Conservation (phyloP, 2,888 invertebrate species). For the Opisthograptis luteolata region DNA sequence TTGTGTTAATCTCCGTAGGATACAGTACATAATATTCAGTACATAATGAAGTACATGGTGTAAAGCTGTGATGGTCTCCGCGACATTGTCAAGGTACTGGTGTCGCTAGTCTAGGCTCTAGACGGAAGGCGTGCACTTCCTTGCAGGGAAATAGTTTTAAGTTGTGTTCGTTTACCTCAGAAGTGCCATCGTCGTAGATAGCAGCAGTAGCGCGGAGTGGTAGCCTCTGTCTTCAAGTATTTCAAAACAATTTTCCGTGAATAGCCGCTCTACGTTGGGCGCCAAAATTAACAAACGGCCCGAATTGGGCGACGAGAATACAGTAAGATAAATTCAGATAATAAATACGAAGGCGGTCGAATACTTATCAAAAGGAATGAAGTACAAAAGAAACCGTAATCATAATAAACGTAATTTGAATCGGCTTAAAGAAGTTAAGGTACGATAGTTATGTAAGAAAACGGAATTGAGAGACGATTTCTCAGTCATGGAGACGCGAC, state of each 20-base stretch:
- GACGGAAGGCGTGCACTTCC: conserved; percentile 38
- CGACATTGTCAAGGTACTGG: conserved; percentile 67
- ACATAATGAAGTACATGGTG: conserved; percentile 3
- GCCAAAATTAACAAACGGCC: conserved; percentile 28
- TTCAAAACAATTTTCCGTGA: conserved; percentile 15
- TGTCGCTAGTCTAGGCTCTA: conserved; percentile 40
- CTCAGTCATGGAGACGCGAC: conserved; percentile 30
- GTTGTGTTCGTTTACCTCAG: conserved; percentile 75
- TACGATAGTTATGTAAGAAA: conserved; percentile 69
- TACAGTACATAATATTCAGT: conserved; percentile 10
- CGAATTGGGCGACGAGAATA: conserved; percentile 19
- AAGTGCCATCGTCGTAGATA: conserved; percentile 67
- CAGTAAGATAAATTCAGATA: no score
- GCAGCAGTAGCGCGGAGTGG: conserved; percentile 20
- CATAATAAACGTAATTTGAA: conserved; percentile 69
- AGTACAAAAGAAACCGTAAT: conserved; percentile 75
- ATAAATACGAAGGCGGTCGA: conserved; percentile 46
- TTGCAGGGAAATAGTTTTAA: conserved; percentile 59
- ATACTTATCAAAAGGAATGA: conserved; percentile 62
- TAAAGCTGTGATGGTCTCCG: conserved; percentile 31
- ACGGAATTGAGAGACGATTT: conserved; percentile 70
- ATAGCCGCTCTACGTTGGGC: conserved; percentile 30
- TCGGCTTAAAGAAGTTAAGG: conserved; percentile 71
- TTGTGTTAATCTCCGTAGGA: conserved; percentile 43
- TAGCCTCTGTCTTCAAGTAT: conserved; percentile 14